These are phyloP conservation scores for Myxocyprinus asiaticus DNA, from an alignment of 2,113 vertebrate genomes.

Conservation along the genomic window DNA sequence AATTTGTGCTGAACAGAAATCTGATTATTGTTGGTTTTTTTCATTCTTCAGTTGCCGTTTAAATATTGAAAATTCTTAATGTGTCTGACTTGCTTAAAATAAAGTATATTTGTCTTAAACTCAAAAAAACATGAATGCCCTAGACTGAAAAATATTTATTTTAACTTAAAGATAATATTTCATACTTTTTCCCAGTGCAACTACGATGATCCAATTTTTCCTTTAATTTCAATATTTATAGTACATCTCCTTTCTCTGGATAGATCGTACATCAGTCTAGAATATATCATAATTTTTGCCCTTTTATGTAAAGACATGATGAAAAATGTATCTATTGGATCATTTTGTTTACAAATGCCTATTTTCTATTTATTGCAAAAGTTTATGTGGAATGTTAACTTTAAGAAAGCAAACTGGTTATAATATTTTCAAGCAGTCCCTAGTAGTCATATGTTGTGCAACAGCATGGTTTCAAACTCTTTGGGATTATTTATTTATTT, in stretches of 20 bases:
- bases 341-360: not conserved
- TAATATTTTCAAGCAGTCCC: too few species aligned
- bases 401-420: too few species aligned
- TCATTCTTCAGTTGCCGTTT: slow-evolving; percentile 41
- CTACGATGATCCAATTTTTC: not conserved
- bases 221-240: not conserved
- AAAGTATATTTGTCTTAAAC: slow-evolving; percentile 58
- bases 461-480: too few species aligned
- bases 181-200: not conserved
- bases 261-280: too few species aligned
- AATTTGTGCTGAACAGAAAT: slow-evolving; percentile 40
- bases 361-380: too few species aligned
- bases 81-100: slow-evolving; percentile 55
- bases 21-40: slow-evolving; percentile 2
- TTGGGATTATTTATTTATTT: too few species aligned
- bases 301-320: not conserved
- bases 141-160: too few species aligned
- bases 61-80: slow-evolving; percentile 48
- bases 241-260: not conserved
- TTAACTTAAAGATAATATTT: not conserved
- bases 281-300: not conserved
- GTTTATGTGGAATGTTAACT: too few species aligned
- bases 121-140: slow-evolving; percentile 22
- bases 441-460: too few species aligned
- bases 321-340: not conserved